Conservation (phyloP, 2,113 vertebrate species). For the Pollachius pollachius region DNA sequence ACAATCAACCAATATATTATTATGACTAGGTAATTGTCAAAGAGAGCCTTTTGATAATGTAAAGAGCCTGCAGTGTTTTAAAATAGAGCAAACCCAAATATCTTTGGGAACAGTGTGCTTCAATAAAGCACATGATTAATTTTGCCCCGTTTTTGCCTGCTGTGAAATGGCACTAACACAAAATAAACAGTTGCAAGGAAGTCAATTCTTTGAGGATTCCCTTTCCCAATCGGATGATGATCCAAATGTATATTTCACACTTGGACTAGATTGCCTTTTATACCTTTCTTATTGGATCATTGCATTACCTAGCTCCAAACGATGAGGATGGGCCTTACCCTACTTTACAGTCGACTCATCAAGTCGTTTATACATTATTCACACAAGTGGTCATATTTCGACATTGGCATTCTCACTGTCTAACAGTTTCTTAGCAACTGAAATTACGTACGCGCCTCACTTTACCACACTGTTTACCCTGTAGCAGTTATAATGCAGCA, state of each 20-base stretch:
- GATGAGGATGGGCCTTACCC: conserved; percentile 35
- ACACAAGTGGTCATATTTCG: conserved; percentile 50
- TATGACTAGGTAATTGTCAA: too few species aligned
- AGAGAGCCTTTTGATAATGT: too few species aligned
- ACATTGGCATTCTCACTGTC: conserved; percentile 67
- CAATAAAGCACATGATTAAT: too few species aligned
- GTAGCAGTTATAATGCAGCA: conserved; percentile 12
- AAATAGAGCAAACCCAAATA: too few species aligned
- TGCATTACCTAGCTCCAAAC: conserved; percentile 55
- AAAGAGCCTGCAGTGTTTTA: too few species aligned
- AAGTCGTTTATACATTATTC: conserved; percentile 57
- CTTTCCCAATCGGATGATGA: conserved; percentile 22
- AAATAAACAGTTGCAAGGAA: conserved; percentile 11
- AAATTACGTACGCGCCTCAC: conserved; percentile 35
- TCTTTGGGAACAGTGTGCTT: too few species aligned
- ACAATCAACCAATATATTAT: too few species aligned
- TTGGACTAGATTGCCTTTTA: conserved; percentile 9
- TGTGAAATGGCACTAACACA: not conserved
- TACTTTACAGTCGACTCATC: conserved; percentile 30
- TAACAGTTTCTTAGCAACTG: conserved; percentile 74
- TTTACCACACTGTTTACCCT: conserved; percentile 35
- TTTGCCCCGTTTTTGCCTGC: too few species aligned
- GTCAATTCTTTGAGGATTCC: conserved; percentile 14
- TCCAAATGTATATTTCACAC: conserved; percentile 29
- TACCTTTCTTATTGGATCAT: conserved; percentile 7